Evolutionary conservation across 2,888 invertebrate species (phyloP).

Genomic region (Agelastica alni): DNA sequence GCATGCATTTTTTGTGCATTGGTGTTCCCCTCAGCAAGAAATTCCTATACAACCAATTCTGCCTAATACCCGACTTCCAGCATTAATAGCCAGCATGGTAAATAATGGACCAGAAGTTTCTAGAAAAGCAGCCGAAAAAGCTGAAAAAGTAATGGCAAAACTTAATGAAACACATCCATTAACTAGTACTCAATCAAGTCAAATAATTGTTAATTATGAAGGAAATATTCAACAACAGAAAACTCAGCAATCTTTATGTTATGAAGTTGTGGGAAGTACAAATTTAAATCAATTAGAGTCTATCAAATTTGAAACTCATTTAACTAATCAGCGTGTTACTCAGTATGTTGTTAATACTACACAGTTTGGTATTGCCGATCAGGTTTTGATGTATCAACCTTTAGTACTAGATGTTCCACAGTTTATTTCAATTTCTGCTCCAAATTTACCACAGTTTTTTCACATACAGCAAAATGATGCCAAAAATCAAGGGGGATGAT

Average conservation of each 20-base stretch:
- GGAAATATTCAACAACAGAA: conserved; percentile 13
- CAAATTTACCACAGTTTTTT: conserved; percentile 47
- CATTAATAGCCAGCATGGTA: conserved; percentile 51
- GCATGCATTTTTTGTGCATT: conserved; percentile 53
- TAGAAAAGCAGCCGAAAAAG: conserved; percentile 38
- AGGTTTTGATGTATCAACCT: conserved; percentile 51
- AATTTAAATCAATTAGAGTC: conserved; percentile 45
- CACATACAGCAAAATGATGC: conserved; percentile 42
- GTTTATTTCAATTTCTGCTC: conserved; percentile 45
- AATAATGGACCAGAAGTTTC: conserved; percentile 49
- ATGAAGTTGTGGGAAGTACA: conserved; percentile 33
- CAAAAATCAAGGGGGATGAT: conserved; percentile 27
- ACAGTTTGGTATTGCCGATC: conserved; percentile 47
- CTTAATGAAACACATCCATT: conserved; percentile 20
- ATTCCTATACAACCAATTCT: conserved; percentile 45
- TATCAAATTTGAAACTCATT: conserved; percentile 44
- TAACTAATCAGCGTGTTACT: conserved; percentile 36
- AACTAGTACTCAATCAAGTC: conserved; percentile 2
- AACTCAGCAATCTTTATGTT: conserved; percentile 15
- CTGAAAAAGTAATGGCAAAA: conserved; percentile 31
- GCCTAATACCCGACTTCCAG: conserved; percentile 48
- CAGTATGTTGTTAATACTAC: conserved; percentile 48
- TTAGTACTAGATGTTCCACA: conserved; percentile 52
- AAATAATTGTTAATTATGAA: conserved; percentile 19
- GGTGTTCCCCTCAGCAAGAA: conserved; percentile 50